Evolutionary conservation across 1,140 invertebrate genomes (phyloP).

Genomic region (Ceratina australensis): DNA sequence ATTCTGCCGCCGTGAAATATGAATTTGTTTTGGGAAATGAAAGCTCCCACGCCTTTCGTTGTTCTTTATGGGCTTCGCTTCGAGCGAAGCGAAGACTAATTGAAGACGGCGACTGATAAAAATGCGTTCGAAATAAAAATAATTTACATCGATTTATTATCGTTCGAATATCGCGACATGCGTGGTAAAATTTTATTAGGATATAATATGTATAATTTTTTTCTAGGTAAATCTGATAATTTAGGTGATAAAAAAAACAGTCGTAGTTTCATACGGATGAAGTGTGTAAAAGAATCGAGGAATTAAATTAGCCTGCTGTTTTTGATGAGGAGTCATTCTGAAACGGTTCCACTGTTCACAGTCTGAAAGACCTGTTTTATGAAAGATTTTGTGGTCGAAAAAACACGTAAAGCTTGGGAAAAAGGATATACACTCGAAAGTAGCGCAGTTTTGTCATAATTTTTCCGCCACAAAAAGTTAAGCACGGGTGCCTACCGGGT

Average conservation of each 20-base stretch:
- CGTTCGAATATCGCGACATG: too few relatives aligned
- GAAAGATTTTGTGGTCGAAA: slow-evolving; percentile 2
- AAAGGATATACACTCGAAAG: not conserved
- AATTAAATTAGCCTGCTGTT: too few relatives aligned
- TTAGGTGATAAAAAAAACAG: too few relatives aligned
- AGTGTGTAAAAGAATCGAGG: too few relatives aligned
- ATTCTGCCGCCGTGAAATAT: slow-evolving; percentile 65
- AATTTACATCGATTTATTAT: too few relatives aligned
- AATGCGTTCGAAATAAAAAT: not conserved
- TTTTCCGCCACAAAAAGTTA: not conserved
- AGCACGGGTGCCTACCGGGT: not conserved
- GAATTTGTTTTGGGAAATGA: slow-evolving; percentile 69
- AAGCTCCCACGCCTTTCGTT: slow-evolving; percentile 20
- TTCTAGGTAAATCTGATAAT: too few relatives aligned
- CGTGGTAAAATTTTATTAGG: too few relatives aligned
- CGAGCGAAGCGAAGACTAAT: slow-evolving; percentile 32
- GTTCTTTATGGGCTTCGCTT: slow-evolving; percentile 18
- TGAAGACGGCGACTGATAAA: not conserved
- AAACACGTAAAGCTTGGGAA: not conserved
- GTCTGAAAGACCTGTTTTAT: not conserved
- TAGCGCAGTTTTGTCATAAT: not conserved
- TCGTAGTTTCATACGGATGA: too few relatives aligned
- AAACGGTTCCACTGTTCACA: not conserved
- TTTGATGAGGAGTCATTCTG: not conserved
- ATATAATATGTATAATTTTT: too few relatives aligned